Percentiles rank a stretch among this genome's conserved stretches.
These are phyloP conservation scores for Danio aesculapii DNA, from an alignment of 2,797 vertebrate species.

Conservation along the genomic window DNA sequence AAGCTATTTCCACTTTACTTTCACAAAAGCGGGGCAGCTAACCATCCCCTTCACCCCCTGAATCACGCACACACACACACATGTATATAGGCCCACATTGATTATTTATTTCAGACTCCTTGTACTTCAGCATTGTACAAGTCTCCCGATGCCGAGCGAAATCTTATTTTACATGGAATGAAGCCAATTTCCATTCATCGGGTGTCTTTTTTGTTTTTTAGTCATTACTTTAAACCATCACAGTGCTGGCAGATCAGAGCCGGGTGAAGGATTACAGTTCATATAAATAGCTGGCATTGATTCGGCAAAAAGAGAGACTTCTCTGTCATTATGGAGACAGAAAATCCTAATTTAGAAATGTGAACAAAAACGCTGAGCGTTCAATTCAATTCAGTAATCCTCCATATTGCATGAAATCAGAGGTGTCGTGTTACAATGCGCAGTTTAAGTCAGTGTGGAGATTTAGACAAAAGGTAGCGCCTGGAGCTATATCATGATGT, in stretches of 20 bases:
- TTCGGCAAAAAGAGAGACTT: constrained; percentile 80
- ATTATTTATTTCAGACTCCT: constrained; percentile 60
- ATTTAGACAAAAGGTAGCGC: constrained; percentile 82
- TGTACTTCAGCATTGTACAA: constrained; percentile 51
- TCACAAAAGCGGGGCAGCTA: constrained; percentile 43
- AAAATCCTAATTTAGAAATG: constrained; percentile 87
- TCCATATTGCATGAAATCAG: constrained; percentile 83
- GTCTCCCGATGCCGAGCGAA: constrained; percentile 63
- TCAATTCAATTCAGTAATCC: constrained; percentile 83
- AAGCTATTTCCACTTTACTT: constrained; percentile 53
- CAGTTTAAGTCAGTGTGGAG: constrained; percentile 79
- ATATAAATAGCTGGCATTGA: constrained; percentile 86
- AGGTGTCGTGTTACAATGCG: constrained; percentile 80
- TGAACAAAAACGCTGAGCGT: constrained; percentile 78
- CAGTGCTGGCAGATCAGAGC: constrained; percentile 76
- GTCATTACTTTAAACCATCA: constrained; percentile 78
- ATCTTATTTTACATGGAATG: constrained; percentile 65
- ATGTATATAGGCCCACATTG: constrained; percentile 47
- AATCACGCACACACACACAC: not conserved
- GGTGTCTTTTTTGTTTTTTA: constrained; percentile 71
- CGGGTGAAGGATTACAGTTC: constrained; percentile 79
- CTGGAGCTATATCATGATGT: constrained; percentile 75
- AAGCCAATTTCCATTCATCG: constrained; percentile 76
- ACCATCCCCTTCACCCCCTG: not conserved
- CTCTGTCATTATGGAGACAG: constrained; percentile 82